Conservation (phyloP, 2,113 vertebrate species). For the Gopherus flavomarginatus region DNA sequence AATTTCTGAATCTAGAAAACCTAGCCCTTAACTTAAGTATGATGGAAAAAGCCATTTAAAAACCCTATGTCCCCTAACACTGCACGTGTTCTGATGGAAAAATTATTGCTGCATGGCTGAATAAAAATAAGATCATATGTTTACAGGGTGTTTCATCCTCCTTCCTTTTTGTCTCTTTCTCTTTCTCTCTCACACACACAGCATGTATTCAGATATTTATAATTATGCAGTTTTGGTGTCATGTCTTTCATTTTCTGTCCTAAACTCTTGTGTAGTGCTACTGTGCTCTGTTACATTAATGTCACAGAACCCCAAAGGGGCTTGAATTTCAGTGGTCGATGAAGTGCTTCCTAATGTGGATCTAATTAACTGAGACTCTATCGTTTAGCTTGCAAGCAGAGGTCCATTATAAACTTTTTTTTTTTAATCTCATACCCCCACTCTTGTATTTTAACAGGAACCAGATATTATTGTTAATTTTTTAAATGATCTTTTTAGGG, state of each 20-base stretch:
- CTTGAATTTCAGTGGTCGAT: not conserved
- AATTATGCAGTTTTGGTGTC: not conserved
- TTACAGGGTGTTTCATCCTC: not conserved
- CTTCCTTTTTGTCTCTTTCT: not conserved
- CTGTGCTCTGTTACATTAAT: not conserved
- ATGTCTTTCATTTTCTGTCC: not conserved
- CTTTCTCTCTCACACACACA: not conserved
- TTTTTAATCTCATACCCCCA: not conserved
- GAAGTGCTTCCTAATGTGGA: not conserved
- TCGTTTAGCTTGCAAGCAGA: not conserved
- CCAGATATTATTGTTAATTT: not conserved
- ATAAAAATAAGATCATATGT: not conserved
- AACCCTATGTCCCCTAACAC: not conserved
- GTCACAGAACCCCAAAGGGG: not conserved
- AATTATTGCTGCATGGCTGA: not conserved
- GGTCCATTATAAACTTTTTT: not conserved
- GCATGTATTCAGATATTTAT: not conserved
- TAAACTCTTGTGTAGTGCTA: not conserved
- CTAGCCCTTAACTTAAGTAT: not conserved
- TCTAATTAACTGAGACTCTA: not conserved
- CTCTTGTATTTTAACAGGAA: not conserved
- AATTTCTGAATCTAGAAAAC: conserved; percentile 23
- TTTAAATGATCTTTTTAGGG: not conserved
- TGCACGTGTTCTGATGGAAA: not conserved
- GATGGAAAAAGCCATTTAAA: conserved; percentile 25